These are phyloP conservation scores for Pachycephala philippinensis DNA, from an alignment of 2,113 vertebrate species.

Conservation along the genomic window DNA sequence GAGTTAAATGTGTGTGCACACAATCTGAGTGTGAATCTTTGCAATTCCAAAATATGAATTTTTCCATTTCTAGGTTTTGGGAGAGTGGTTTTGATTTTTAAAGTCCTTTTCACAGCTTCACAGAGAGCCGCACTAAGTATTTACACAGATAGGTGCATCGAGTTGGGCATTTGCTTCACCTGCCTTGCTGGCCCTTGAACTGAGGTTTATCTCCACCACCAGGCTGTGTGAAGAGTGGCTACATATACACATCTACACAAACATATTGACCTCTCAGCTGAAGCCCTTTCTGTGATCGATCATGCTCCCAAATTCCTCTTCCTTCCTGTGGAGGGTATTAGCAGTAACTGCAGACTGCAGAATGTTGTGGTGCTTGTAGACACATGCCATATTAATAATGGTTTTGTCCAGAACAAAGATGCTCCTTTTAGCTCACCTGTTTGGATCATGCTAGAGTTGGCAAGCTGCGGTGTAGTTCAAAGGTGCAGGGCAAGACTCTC, in stretches of 20 bases:
- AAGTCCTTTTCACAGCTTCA: not conserved
- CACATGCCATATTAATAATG: not conserved
- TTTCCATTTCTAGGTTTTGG: not conserved
- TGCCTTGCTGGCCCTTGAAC: not conserved
- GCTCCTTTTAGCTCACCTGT: not conserved
- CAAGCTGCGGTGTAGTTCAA: not conserved
- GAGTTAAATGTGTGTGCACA: not conserved
- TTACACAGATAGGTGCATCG: not conserved
- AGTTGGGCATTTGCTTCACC: not conserved
- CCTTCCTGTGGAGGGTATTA: not conserved
- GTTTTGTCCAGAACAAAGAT: not conserved
- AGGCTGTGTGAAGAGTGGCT: not conserved
- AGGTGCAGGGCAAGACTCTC: not conserved
- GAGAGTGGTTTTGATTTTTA: not conserved
- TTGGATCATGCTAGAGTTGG: not conserved
- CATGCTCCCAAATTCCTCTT: not conserved
- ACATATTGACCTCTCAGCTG: not conserved
- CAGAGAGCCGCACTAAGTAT: not conserved
- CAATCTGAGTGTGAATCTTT: not conserved
- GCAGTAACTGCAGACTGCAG: not conserved
- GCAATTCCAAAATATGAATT: not conserved
- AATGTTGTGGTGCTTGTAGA: not conserved
- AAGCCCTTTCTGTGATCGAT: not conserved
- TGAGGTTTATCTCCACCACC: not conserved
- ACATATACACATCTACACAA: fast-evolving